Base-by-base conservation (phyloP, 2,888 invertebrate genomes). In the Dynastes maya region DNA sequence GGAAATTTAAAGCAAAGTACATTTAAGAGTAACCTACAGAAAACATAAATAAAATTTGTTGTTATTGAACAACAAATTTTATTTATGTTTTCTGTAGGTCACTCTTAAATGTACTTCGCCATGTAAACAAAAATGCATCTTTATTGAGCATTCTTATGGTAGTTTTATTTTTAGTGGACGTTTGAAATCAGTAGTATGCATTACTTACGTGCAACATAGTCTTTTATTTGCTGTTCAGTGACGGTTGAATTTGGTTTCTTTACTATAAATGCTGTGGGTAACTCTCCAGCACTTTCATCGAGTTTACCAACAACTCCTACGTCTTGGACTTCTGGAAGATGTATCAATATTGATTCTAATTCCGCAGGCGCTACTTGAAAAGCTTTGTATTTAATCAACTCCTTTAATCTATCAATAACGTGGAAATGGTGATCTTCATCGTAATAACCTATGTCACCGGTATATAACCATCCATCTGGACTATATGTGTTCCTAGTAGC, bases 361-460 rank as follows among this genome's bases (percentile, higher is more conserved):
- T 97, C 97, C 0, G 97, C 96, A 2, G 97, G 97, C 0, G 97
- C 55, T 9, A 95, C 95, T 91, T 95, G 94, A 85, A 93, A 95
- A 61, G 94, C 96, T 87, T 97, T 97, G 85, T 96, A 96, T 88
- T 97, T 97, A 84, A 97, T 97, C 37, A 97, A 92, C 86, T 97
- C 97, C 87, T 97, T 97, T 27, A 96, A 89, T 80, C 97, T 90
- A 87, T 97, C 97, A 0, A 96, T 94, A 81, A 97, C 93, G 85
- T 91, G 96, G 88, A 96, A 94, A 87, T 91, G 93, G 0, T 93
- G 93, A 16, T 96, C 93, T 0, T 92, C 87, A 85, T 97, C 96
- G 83, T 93, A 95, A 87, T 95, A 96, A 0, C 95, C 97, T 82
- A 97, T 90, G 87, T 97, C 97, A 0, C 97, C 97, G 45, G 94